Evolutionary conservation across 2,113 vertebrate species (phyloP), one percentile per base, ranked within the genome.

Genomic region (Crotalus viridis): DNA sequence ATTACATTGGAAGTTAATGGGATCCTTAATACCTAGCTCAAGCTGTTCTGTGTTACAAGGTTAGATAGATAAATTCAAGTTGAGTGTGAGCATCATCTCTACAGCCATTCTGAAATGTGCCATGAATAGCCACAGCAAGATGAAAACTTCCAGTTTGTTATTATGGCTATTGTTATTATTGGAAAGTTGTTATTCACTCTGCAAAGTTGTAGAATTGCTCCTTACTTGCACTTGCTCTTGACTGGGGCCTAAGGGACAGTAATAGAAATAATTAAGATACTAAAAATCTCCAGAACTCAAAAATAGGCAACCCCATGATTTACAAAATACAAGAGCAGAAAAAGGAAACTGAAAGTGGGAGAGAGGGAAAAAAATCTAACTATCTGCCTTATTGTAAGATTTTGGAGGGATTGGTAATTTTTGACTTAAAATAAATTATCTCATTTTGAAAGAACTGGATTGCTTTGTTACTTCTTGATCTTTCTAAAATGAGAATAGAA

Each of bases 1-100:
- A 39, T 94, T 95, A 91, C 91, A 90, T 92, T 94, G 88, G 89
- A 48, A 2, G 1, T 61, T 93, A 88, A 92, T 69, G 74, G 24
- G 81, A 46, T 92, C 39, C 55, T 89, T 85, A 94, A 56, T 57
- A 92, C 8, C 52, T 54, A 5, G 12, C 48, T 28, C 64, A 39
- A 21, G 9, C 59, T 93, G 10, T 22, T 43, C 0, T 9, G 43
- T 81, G 51, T 90, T 17, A 87, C 64, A 89, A 91, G 88, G 57
- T 89, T 90, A n/a, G 48, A 61, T 46, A 89, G 64, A 88, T 91
- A 88, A 88, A 85, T 88, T 69, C 43, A 52, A 21, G 24, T 85
- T 57, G 39, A 93, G 17, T 5, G 89, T 7, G 3, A 56, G 33
- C 51, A 69, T 13, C 85, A 90, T 17, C 21, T 91, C 69, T 88